Percentiles rank a stretch among this genome's conserved stretches.
These are phyloP conservation scores for Alviniconcha strummeri DNA, from an alignment of 2,888 invertebrate species.

Conservation along the genomic window DNA sequence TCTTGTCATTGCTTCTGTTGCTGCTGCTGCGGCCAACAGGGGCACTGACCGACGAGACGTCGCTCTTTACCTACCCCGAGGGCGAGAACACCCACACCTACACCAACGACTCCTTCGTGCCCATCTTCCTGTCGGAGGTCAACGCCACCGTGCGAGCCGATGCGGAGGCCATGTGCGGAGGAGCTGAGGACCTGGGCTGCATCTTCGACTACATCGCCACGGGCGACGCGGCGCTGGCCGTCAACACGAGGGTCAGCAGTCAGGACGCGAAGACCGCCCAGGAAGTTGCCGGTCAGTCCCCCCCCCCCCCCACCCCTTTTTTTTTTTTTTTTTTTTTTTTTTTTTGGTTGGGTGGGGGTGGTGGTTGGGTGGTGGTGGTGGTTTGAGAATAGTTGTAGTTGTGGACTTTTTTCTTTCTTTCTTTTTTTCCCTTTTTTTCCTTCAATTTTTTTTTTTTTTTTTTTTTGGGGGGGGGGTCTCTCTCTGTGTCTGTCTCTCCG, in stretches of 20 bases:
- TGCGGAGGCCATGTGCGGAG: slow-evolving; percentile 14
- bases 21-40: not conserved
- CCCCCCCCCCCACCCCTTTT: no score
- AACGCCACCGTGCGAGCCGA: not conserved
- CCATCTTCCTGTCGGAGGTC: slow-evolving; percentile 20
- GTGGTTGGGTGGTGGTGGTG: not conserved
- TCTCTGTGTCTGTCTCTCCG: not conserved
- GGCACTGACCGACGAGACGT: slow-evolving; percentile 1
- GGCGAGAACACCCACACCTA: slow-evolving; percentile 19
- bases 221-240: slow-evolving; percentile 4
- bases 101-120: slow-evolving; percentile 25
- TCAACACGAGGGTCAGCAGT: not conserved
- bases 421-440: not conserved
- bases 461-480: not conserved
- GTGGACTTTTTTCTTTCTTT: not conserved
- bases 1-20: no score
- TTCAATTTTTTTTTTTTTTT: not conserved
- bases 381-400: not conserved
- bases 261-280: not conserved
- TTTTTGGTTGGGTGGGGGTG: not conserved
- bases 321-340: not conserved
- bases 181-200: not conserved
- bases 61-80: slow-evolving; percentile 15
- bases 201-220: slow-evolving; percentile 32
- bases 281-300: not conserved